Conservation (phyloP, 2,888 invertebrate genomes). For the Drosophila recens region DNA sequence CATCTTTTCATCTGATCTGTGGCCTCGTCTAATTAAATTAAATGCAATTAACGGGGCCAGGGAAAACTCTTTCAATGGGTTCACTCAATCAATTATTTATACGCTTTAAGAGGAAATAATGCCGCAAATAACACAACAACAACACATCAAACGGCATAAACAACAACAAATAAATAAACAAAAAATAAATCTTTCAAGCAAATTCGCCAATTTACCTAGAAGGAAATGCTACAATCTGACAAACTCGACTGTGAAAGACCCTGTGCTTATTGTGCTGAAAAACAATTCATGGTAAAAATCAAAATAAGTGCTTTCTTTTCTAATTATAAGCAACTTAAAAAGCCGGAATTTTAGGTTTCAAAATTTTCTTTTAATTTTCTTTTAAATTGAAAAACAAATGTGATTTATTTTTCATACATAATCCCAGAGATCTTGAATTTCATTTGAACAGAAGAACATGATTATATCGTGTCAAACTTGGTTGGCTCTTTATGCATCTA, state of each 20-base stretch:
- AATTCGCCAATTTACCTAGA: conserved; percentile 42
- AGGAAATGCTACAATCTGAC: not conserved
- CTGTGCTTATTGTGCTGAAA: not conserved
- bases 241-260: not conserved
- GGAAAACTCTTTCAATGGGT: conserved; percentile 31
- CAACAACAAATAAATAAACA: conserved; percentile 12
- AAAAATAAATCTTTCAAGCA: conserved; percentile 59
- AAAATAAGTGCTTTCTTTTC: too few relatives aligned
- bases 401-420: too few relatives aligned
- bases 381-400: not conserved
- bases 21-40: conserved; percentile 47
- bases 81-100: conserved; percentile 45
- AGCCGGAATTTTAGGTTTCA: too few relatives aligned
- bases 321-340: too few relatives aligned
- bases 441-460: too few relatives aligned
- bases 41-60: conserved; percentile 31
- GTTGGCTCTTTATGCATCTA: not conserved
- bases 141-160: not conserved
- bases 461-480: too few relatives aligned
- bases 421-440: too few relatives aligned
- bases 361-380: too few relatives aligned
- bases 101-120: conserved; percentile 30
- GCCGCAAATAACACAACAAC: conserved; percentile 14
- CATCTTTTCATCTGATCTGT: conserved; percentile 19
- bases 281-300: too few relatives aligned